These are phyloP conservation scores for Falco biarmicus DNA, from an alignment of 2,797 vertebrate species.

Conservation along the genomic window DNA sequence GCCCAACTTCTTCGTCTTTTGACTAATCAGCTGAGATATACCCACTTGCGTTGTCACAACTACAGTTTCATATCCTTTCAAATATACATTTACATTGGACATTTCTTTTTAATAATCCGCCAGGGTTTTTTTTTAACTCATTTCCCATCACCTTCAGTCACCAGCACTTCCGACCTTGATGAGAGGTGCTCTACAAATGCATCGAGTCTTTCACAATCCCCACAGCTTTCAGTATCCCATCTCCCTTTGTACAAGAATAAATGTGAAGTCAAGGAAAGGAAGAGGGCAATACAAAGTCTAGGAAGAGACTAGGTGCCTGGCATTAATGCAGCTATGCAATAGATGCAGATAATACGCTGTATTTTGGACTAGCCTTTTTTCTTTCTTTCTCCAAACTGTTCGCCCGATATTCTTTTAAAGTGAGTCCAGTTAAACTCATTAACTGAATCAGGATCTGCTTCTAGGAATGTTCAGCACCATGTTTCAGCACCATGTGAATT, in stretches of 20 bases:
- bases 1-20: neutral
- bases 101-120: neutral
- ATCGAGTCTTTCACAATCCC: neutral
- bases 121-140: neutral
- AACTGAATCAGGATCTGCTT: neutral
- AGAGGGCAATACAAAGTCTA: neutral
- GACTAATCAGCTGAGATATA: neutral
- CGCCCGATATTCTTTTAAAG: neutral
- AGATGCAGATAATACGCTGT: neutral
- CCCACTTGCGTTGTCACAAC: neutral
- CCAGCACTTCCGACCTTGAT: neutral
- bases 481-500: constrained; percentile 8
- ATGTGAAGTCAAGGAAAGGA: neutral
- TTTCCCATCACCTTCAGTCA: neutral
- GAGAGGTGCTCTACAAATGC: neutral
- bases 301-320: neutral
- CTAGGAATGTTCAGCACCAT: neutral
- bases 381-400: neutral
- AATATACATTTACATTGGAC: neutral
- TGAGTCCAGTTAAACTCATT: neutral
- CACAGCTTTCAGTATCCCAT: neutral
- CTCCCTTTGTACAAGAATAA: neutral
- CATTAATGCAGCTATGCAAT: neutral
- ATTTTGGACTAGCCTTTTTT: neutral
- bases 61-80: neutral